phyloP scores from a whole-genome alignment of 1,140 invertebrate species.

The Drosophila aff. region DNA sequence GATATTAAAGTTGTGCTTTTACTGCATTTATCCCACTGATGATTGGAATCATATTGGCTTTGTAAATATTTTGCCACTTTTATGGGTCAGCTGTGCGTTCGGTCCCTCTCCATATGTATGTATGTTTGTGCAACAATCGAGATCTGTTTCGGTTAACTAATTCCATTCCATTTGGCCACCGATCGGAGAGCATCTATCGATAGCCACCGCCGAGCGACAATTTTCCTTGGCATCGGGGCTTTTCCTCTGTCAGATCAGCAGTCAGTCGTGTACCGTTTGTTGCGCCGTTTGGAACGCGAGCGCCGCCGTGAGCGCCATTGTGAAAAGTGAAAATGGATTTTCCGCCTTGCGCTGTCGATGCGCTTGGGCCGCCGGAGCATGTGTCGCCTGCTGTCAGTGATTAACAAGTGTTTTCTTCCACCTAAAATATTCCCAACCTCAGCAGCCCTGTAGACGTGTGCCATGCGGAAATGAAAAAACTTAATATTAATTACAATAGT shows the following conservation, averaged over 20 bases:
- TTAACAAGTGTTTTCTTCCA: slow-evolving; percentile 64
- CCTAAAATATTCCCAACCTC: background rate
- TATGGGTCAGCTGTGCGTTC: slow-evolving; percentile 36
- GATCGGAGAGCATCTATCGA: slow-evolving; percentile 56
- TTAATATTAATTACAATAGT: slow-evolving; percentile 21
- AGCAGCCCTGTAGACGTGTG: slow-evolving; percentile 5
- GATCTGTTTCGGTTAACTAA: slow-evolving; percentile 23
- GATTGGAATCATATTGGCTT: slow-evolving; percentile 20
- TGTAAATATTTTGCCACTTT: slow-evolving; percentile 27
- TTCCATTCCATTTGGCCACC: slow-evolving; percentile 40
- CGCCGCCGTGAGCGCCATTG: slow-evolving; percentile 56
- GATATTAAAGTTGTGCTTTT: background rate
- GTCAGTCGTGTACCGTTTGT: slow-evolving; percentile 73
- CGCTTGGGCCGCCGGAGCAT: slow-evolving; percentile 59
- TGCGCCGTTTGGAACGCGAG: slow-evolving; percentile 65
- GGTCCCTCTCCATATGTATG: slow-evolving; percentile 1
- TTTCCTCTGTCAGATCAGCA: slow-evolving; percentile 27
- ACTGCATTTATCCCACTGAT: background rate
- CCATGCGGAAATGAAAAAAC: slow-evolving; percentile 46
- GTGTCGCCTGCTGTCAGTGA: slow-evolving; percentile 41
- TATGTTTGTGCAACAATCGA: slow-evolving; percentile 48
- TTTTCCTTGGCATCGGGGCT: slow-evolving; percentile 44
- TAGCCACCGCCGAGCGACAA: slow-evolving; percentile 57
- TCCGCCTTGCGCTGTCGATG: slow-evolving; percentile 42
- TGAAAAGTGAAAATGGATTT: slow-evolving; percentile 52